Conservation (phyloP, 1,140 invertebrate species). For the Matsumurasca onukii region DNA sequence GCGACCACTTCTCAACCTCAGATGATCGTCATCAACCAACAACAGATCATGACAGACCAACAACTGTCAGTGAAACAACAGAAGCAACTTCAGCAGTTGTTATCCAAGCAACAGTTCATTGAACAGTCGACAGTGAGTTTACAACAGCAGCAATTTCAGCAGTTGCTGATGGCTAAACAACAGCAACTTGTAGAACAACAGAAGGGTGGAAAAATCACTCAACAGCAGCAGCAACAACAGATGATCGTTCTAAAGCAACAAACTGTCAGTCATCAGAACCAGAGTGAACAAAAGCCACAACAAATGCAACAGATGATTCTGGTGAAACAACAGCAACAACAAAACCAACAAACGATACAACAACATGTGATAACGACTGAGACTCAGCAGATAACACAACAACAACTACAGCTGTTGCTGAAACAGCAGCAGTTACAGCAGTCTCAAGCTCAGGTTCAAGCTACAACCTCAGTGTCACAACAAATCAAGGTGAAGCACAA, state of each 20-base stretch:
- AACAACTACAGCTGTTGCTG: slow-evolving; percentile 41
- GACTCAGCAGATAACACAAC: slow-evolving; percentile 42
- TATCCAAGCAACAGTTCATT: slow-evolving; percentile 30
- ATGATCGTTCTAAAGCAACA: slow-evolving; percentile 49
- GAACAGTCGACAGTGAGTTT: slow-evolving; percentile 6
- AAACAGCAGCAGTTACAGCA: slow-evolving; percentile 39
- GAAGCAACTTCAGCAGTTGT: slow-evolving; percentile 39
- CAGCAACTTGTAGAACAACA: slow-evolving; percentile 38
- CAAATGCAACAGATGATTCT: slow-evolving; percentile 44
- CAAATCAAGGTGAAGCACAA: slow-evolving; percentile 26
- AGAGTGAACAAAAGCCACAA: slow-evolving; percentile 17
- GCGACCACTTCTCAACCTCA: slow-evolving; percentile 28
- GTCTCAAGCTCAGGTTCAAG: slow-evolving; percentile 35
- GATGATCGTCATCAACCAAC: slow-evolving; percentile 42
- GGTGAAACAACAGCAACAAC: slow-evolving; percentile 37
- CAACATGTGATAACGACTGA: slow-evolving; percentile 31
- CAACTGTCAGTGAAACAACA: slow-evolving; percentile 38
- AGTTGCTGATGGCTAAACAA: slow-evolving; percentile 37
- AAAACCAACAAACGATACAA: slow-evolving; percentile 37
- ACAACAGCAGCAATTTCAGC: slow-evolving; percentile 36
- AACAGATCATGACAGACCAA: slow-evolving; percentile 36
- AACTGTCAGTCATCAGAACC: neutral
- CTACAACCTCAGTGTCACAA: neutral
- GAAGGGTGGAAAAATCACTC: slow-evolving; percentile 36
- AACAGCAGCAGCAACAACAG: slow-evolving; percentile 45